Percentiles rank a stretch among this genome's conserved stretches.
phyloP scores from a whole-genome alignment of 2,797 vertebrate species.

The Molossus alvarezi region DNA sequence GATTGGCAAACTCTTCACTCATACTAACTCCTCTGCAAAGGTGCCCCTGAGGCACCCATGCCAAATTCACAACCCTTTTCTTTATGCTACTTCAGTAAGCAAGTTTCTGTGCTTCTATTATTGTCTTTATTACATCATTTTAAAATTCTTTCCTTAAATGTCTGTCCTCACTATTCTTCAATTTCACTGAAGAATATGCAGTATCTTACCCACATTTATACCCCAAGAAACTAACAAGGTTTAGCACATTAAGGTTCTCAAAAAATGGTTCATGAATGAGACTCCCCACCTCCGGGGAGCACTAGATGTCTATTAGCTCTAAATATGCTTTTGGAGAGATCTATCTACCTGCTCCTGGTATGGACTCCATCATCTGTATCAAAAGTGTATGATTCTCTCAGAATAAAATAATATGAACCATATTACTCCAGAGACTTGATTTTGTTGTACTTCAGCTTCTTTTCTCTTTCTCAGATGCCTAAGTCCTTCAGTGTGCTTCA shows the following conservation, averaged over 20 bases:
- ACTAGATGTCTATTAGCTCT: neutral
- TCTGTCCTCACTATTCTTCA: neutral
- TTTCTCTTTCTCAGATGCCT: neutral
- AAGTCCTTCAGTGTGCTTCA: neutral
- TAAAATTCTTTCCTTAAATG: conserved; percentile 6
- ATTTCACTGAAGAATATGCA: neutral
- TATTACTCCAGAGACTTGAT: neutral
- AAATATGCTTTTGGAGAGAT: neutral
- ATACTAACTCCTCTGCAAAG: neutral
- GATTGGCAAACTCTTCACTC: neutral
- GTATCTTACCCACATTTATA: neutral
- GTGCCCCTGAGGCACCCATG: neutral
- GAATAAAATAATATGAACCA: neutral
- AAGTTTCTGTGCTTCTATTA: neutral
- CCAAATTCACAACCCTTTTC: neutral
- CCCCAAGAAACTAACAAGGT: neutral
- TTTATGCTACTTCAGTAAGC: neutral
- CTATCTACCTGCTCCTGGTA: neutral
- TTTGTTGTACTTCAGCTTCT: neutral
- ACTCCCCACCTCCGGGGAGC: neutral
- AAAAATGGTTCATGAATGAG: neutral
- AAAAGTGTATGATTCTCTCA: neutral
- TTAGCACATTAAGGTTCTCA: neutral
- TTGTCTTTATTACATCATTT: neutral
- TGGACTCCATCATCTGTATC: neutral